phyloP scores from a whole-genome alignment of 2,797 vertebrate genomes.

The Sitta carolinensis region DNA sequence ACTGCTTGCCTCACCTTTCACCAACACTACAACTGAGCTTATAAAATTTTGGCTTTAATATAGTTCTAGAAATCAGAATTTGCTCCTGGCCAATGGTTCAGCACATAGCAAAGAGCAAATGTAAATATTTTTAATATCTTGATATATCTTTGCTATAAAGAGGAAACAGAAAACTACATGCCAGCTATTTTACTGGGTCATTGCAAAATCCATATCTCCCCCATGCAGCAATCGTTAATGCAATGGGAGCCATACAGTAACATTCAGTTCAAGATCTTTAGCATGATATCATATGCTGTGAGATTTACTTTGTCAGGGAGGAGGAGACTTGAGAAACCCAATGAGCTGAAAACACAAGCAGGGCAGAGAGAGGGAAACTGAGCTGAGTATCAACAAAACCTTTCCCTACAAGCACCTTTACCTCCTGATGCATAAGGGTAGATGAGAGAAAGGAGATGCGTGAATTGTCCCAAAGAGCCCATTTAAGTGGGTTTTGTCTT shows the following conservation, averaged over 20 bases:
- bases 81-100: not conserved
- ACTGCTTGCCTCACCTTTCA: not conserved
- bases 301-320: constrained; percentile 11
- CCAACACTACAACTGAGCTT: not conserved
- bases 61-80: not conserved
- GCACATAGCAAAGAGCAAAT: not conserved
- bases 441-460: not conserved
- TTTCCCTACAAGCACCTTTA: not conserved
- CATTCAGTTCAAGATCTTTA: constrained; percentile 38
- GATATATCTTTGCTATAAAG: not conserved
- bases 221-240: not conserved
- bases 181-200: not conserved
- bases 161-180: not conserved
- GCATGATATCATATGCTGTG: constrained; percentile 34
- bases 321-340: not conserved
- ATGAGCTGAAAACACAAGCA: not conserved
- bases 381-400: not conserved
- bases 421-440: not conserved
- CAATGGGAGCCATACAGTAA: constrained; percentile 2
- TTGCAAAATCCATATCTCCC: not conserved
- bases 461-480: not conserved
- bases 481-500: constrained; percentile 31
- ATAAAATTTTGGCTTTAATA: not conserved
- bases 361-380: not conserved
- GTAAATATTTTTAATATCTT: constrained; percentile 13